Conservation (phyloP, 2,888 invertebrate species). For the Tiliacea aurago region DNA sequence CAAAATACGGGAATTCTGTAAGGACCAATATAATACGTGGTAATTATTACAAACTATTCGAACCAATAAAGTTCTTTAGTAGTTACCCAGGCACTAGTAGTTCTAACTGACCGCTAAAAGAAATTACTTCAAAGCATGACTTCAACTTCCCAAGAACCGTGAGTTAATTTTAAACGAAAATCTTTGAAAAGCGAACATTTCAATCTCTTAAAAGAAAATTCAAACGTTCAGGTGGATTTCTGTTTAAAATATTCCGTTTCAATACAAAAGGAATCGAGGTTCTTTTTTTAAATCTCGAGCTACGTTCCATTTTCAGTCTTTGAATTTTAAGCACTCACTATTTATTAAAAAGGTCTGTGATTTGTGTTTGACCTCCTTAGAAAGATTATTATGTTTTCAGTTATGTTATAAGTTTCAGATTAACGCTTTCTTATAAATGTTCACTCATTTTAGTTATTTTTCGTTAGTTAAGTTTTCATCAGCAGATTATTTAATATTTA, state of each 20-base stretch:
- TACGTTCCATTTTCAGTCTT: constrained; percentile 44
- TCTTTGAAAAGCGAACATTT: constrained; percentile 35
- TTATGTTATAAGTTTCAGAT: background rate
- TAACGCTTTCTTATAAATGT: background rate
- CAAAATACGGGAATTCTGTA: background rate
- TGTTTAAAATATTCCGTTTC: constrained; percentile 50
- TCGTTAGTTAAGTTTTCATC: background rate
- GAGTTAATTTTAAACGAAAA: constrained; percentile 30
- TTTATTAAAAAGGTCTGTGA: constrained; percentile 21
- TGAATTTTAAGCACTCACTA: constrained; percentile 4
- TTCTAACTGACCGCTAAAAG: background rate
- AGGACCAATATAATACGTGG: background rate
- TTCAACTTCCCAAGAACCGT: constrained; percentile 6
- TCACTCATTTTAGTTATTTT: too few species aligned
- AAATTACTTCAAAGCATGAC: constrained; percentile 15
- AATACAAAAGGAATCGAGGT: constrained; percentile 36
- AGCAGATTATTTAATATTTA: background rate
- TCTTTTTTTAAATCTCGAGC: constrained; percentile 33
- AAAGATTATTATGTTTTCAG: background rate
- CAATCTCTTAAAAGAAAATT: constrained; percentile 27
- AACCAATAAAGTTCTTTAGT: background rate
- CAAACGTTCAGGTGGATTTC: constrained; percentile 27
- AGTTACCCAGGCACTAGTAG: background rate
- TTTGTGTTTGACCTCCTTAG: background rate
- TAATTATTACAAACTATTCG: background rate